phyloP scores from a whole-genome alignment of 2,113 vertebrate genomes.

The Desmodus rotundus region DNA sequence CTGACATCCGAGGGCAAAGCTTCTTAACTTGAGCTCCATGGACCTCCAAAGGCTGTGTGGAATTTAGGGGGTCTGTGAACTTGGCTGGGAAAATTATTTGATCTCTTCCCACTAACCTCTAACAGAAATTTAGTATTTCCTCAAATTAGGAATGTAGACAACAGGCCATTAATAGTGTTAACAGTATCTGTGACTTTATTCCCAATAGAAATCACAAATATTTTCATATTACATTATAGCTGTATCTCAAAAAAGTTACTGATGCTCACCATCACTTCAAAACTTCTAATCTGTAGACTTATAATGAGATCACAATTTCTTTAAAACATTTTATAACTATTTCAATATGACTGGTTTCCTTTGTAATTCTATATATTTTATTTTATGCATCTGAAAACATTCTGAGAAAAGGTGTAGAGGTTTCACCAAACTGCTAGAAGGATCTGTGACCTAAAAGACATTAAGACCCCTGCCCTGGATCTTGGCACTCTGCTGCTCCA shows the following conservation, averaged over 20 bases:
- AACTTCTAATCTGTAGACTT: background rate
- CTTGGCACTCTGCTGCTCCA: background rate
- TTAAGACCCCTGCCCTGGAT: background rate
- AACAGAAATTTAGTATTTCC: slow-evolving; percentile 41
- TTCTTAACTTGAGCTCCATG: background rate
- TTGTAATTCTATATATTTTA: background rate
- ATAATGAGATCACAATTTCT: background rate
- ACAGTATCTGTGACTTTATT: slow-evolving; percentile 4
- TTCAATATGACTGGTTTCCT: slow-evolving; percentile 16
- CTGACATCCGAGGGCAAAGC: background rate
- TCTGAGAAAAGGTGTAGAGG: background rate
- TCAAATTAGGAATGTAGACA: background rate
- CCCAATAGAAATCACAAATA: slow-evolving; percentile 22
- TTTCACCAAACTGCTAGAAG: background rate
- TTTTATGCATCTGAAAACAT: slow-evolving; percentile 19
- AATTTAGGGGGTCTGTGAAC: background rate
- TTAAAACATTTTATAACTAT: background rate
- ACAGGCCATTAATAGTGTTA: background rate
- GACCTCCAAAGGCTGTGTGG: background rate
- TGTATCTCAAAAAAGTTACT: background rate
- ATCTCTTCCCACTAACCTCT: background rate
- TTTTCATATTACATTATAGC: slow-evolving; percentile 4
- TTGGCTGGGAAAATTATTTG: background rate
- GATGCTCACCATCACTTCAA: background rate
- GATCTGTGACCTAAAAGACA: background rate